Evolutionary conservation across 2,113 vertebrate genomes (phyloP).

Genomic region (Xiphophorus hellerii): DNA sequence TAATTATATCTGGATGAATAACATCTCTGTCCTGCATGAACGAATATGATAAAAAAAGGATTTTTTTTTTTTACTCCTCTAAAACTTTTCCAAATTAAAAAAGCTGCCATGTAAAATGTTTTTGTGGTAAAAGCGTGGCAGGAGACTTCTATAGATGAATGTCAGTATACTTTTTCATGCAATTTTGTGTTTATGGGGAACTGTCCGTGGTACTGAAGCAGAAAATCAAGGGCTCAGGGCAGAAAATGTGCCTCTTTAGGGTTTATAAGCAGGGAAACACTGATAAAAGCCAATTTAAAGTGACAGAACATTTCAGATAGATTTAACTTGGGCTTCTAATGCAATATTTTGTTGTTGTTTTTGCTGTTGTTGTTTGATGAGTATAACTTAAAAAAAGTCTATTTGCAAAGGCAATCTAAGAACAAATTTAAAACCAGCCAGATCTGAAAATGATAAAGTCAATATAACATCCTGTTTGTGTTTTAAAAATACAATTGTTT

Average conservation of each 20-base stretch:
- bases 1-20: constrained; percentile 1
- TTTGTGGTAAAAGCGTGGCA: neutral
- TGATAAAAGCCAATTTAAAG: constrained; percentile 39
- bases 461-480: neutral
- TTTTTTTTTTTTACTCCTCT: no score
- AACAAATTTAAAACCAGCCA: constrained; percentile 1
- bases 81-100: neutral
- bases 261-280: constrained; percentile 18
- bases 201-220: constrained; percentile 73
- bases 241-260: constrained; percentile 7
- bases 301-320: constrained; percentile 26
- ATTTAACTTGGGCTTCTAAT: constrained; percentile 18
- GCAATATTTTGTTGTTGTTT: no score
- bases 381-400: constrained; percentile 1
- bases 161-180: neutral
- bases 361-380: neutral
- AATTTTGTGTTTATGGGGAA: neutral
- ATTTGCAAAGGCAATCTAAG: neutral
- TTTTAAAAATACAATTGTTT: neutral
- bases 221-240: constrained; percentile 10
- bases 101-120: neutral
- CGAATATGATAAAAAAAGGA: neutral
- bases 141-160: neutral
- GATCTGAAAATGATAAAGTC: neutral
- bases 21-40: neutral